phyloP scores from a whole-genome alignment of 2,113 vertebrate genomes.

The Eudorcas thomsonii region DNA sequence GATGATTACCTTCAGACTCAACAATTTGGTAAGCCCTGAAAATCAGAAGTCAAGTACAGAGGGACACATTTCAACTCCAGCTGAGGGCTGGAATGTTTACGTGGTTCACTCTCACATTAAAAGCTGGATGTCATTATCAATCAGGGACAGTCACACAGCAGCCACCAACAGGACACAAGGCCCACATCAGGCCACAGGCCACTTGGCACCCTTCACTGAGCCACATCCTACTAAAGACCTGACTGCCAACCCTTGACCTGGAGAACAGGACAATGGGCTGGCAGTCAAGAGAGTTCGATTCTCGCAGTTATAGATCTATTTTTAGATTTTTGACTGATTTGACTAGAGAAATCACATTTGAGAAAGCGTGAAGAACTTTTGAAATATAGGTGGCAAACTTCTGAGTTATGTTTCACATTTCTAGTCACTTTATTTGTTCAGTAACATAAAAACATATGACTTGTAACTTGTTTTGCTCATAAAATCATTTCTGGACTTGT shows the following conservation, averaged over 20 bases:
- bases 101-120: background rate
- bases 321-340: background rate
- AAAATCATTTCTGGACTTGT: background rate
- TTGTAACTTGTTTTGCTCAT: background rate
- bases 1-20: conserved; percentile 2
- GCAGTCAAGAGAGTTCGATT: background rate
- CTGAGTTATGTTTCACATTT: background rate
- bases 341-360: background rate
- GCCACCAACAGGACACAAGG: background rate
- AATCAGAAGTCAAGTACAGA: background rate
- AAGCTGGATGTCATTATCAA: background rate
- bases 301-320: background rate
- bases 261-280: background rate
- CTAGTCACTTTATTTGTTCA: background rate
- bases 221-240: background rate
- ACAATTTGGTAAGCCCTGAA: background rate
- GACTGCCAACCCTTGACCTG: conserved; percentile 15
- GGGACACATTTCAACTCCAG: background rate
- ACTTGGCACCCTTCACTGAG: conserved; percentile 24
- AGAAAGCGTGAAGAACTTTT: background rate
- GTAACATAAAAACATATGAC: background rate
- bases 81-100: background rate
- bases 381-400: background rate
- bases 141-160: background rate
- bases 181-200: conserved; percentile 40